A percentile compares a stretch with the other conserved stretches of the same genome.
Conservation (phyloP, 2,113 vertebrate species). For the Lagopus muta region DNA sequence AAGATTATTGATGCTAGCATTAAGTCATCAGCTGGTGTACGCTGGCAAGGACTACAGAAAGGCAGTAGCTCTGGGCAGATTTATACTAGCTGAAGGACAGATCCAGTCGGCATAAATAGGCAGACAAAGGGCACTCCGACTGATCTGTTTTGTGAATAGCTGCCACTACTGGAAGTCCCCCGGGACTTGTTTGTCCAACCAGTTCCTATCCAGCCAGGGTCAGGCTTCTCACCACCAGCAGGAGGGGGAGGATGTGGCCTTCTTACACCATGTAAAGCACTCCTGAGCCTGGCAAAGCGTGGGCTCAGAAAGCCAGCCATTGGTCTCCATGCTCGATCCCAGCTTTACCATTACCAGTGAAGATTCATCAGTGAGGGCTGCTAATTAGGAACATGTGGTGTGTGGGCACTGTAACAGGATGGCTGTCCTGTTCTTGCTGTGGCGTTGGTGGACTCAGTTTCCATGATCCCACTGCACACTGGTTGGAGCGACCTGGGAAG, state of each 20-base stretch:
- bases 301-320: neutral
- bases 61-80: neutral
- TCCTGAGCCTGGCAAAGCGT: neutral
- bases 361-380: neutral
- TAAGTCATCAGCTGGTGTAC: conserved; percentile 14
- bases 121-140: neutral
- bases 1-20: conserved; percentile 3
- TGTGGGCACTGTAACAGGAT: neutral
- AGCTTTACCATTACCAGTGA: fast-evolving
- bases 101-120: neutral
- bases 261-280: neutral
- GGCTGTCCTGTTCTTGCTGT: neutral
- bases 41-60: neutral
- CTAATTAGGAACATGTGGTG: neutral
- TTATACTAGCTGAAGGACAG: neutral
- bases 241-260: neutral
- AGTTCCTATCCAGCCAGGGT: neutral
- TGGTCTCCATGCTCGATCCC: fast-evolving
- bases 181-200: neutral
- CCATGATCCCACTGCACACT: neutral
- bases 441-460: neutral
- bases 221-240: neutral
- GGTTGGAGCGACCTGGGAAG: neutral
- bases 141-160: neutral
- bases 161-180: neutral